Evolutionary conservation across 2,888 invertebrate species (phyloP).

Genomic region (Chymomyza procnemis): DNA sequence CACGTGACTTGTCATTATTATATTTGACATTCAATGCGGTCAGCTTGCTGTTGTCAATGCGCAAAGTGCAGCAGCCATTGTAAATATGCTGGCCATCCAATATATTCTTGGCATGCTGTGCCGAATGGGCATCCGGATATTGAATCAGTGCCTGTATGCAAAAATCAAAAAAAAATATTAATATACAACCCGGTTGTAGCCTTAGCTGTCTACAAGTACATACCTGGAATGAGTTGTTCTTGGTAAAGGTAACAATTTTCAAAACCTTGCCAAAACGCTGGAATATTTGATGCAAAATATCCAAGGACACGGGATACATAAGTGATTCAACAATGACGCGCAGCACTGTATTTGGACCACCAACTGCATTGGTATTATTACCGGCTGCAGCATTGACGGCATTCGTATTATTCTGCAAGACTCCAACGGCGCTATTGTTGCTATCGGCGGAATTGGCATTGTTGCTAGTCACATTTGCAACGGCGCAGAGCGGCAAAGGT

Average conservation of each 20-base stretch:
- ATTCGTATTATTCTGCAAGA: constrained; percentile 79
- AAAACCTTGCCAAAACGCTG: constrained; percentile 98
- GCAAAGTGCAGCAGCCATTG: constrained; percentile 99
- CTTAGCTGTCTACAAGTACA: no score
- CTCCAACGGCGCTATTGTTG: constrained; percentile 78
- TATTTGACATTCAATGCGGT: constrained; percentile 98
- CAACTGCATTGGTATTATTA: constrained; percentile 80
- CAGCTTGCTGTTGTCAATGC: constrained; percentile 99
- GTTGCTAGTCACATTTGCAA: constrained; percentile 71
- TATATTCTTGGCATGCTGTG: constrained; percentile 97
- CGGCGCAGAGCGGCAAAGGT: constrained; percentile 82
- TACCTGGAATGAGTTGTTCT: constrained; percentile 90
- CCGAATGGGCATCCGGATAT: constrained; percentile 97
- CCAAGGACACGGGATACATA: constrained; percentile 98
- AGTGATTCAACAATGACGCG: constrained; percentile 99
- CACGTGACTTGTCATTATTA: constrained; percentile 99
- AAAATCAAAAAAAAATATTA: neutral
- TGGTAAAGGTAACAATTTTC: constrained; percentile 99
- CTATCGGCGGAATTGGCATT: constrained; percentile 71
- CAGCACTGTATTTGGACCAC: constrained; percentile 96
- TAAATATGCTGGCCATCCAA: constrained; percentile 99
- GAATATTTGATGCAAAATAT: constrained; percentile 98
- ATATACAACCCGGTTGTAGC: no score
- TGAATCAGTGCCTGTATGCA: constrained; percentile 98
- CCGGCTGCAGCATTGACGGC: constrained; percentile 75